Conservation (phyloP, 2,113 vertebrate species). For the Rhipidura dahli region DNA sequence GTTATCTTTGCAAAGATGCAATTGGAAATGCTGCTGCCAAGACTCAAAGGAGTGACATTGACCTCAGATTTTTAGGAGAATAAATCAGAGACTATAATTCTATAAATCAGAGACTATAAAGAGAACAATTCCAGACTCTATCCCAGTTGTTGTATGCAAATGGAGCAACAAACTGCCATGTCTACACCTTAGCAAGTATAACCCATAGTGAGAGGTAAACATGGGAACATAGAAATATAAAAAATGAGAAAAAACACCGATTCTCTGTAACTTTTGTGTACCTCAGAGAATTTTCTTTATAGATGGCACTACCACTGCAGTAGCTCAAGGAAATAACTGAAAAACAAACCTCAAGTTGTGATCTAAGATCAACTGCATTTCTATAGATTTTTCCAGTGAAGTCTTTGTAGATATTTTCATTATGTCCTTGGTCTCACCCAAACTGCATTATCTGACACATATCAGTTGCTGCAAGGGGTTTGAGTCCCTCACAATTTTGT, state of each 20-base stretch:
- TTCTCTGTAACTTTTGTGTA: not conserved
- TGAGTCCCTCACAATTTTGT: not conserved
- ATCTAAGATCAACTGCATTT: not conserved
- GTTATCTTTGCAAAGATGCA: not conserved
- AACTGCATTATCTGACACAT: not conserved
- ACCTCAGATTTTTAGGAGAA: not conserved
- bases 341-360: not conserved
- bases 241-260: not conserved
- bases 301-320: not conserved
- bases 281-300: not conserved
- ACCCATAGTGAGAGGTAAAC: not conserved
- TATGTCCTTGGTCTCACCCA: not conserved
- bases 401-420: not conserved
- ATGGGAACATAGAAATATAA: accelerated
- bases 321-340: not conserved
- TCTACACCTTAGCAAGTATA: not conserved
- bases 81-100: not conserved
- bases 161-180: not conserved
- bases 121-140: not conserved
- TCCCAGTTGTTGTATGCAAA: not conserved
- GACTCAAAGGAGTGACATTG: not conserved
- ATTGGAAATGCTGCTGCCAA: not conserved
- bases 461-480: not conserved
- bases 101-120: not conserved
- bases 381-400: not conserved